Base-by-base conservation (phyloP, 2,888 invertebrate species). In the Lasioglossum zephyrum region DNA sequence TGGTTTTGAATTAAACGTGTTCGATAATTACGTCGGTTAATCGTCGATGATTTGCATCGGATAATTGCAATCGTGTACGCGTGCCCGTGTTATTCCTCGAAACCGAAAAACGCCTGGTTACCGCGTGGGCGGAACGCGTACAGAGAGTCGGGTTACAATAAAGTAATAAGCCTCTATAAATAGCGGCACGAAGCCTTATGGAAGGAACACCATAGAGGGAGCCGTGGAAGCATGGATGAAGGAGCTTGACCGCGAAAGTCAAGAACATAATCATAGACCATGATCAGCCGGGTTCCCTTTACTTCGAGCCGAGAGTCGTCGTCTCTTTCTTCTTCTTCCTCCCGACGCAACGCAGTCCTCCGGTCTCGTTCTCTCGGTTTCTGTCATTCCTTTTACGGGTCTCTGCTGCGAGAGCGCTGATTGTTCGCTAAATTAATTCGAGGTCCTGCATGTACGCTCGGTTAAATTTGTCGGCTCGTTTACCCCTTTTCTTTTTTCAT, bases 151-250 rank as follows among this genome's bases (percentile, higher is more conserved):
- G 92, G 92, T 89, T 91, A 93, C 93, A 92, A 93, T 93, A 93
- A 93, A 94, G 94, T 94, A 94, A 94, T 94, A 93, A 93, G 92
- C 89, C 88, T 93, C 92, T 93, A 93, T 93, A 94, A 94, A 93
- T 93, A 94, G 92, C 91, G 77, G 88, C 87, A 87, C 87, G 87
- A 83, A 90, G 90, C 87, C 83, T 82, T 36, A 73, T 77, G 87
- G 87, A 85, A 73, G 88, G 89, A 86, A 88, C 84, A 81, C 91
- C 85, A 85, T 89, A 88, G 87, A 89, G 89, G 90, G 90, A 82
- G 86, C 86, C 88, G 85, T 91, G 87, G 85, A 91, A 89, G 91
- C 87, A 89, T 77, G 90, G 89, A 91, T 88, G 89, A 89, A 86
- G 92, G 88, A 92, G 91, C 92, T 92, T 92, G 93, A 93, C 93